Evolutionary conservation across 2,113 vertebrate genomes (phyloP), one percentile per base, ranked within the genome.

Genomic region (Salvelinus sp.): DNA sequence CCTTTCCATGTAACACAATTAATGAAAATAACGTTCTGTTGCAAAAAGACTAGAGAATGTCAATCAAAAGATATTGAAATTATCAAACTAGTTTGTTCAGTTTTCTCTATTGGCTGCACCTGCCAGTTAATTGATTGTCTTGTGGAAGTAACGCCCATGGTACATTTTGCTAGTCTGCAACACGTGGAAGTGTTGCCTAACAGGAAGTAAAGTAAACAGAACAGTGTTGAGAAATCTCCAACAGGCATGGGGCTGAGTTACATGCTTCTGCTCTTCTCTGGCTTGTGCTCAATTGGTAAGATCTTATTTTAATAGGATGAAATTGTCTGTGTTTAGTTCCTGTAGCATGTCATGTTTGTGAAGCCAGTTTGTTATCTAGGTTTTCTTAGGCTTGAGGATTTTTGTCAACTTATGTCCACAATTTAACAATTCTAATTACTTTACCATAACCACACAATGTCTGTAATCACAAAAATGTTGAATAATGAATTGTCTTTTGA

Each of bases 161-260:
- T 6, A n/a, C 0, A 22, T 69, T 44, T 78, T 63, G 48, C 58
- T 66, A 67, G 58, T 13, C 62, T 81, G 79, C 62, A 54, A 10
- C 18, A n/a, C 60, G 64, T 80, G 78, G 10, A 86, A 83, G 82
- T 83, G 82, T 83, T 82, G 79, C 76, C 79, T 71, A 76, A 75
- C 82, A 85, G 83, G 82, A 86, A 84, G 38, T 23, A n/a, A 69
- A 54, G 9, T 69, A 13, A 54, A 54, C 50, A 54, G 48, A 50
- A 18, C 68, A 69, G 20, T 28, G 44, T 48, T 48, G 68, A 69
- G 38, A 47, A 10, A 48, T 13, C 38, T 48, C 28, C 14, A 13
- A 62, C 78, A 82, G 73, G 66, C 72, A 88, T 88, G 87, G 38
- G 38, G 38, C 38, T 44, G 38, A 73, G 16, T 28, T 22, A 27